Conservation (phyloP, 2,797 vertebrate genomes). For the Falco novaeseelandiae region DNA sequence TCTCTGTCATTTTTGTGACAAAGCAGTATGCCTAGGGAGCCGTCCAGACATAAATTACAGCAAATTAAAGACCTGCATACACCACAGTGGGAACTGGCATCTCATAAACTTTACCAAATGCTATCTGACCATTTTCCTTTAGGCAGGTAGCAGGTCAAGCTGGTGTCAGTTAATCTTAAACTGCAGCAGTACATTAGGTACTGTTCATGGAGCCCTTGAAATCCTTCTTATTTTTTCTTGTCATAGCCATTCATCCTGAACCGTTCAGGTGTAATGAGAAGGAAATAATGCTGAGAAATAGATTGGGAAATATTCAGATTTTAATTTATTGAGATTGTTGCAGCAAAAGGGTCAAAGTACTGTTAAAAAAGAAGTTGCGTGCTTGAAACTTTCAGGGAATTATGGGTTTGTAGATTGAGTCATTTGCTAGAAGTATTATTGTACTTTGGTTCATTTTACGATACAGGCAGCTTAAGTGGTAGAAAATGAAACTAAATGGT, state of each 20-base stretch:
- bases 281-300: not conserved
- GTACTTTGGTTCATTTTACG: not conserved
- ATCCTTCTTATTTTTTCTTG: slow-evolving; percentile 1
- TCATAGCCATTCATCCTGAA: not conserved
- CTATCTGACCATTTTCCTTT: slow-evolving; percentile 39
- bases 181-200: not conserved
- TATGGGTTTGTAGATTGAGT: not conserved
- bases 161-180: slow-evolving; percentile 45
- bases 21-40: not conserved
- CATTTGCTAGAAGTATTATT: not conserved
- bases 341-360: not conserved
- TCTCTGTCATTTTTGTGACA: not conserved
- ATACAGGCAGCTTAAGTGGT: not conserved
- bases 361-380: not conserved
- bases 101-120: slow-evolving; percentile 30
- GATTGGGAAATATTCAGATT: not conserved
- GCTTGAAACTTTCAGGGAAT: not conserved
- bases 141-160: slow-evolving; percentile 23
- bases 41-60: not conserved
- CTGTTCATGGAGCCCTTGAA: not conserved
- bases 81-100: not conserved
- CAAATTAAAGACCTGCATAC: slow-evolving; percentile 4
- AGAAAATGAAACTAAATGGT: not conserved
- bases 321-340: not conserved
- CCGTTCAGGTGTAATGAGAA: not conserved